phyloP scores from a whole-genome alignment of 2,888 invertebrate species.

The Herminia tarsipennalis region DNA sequence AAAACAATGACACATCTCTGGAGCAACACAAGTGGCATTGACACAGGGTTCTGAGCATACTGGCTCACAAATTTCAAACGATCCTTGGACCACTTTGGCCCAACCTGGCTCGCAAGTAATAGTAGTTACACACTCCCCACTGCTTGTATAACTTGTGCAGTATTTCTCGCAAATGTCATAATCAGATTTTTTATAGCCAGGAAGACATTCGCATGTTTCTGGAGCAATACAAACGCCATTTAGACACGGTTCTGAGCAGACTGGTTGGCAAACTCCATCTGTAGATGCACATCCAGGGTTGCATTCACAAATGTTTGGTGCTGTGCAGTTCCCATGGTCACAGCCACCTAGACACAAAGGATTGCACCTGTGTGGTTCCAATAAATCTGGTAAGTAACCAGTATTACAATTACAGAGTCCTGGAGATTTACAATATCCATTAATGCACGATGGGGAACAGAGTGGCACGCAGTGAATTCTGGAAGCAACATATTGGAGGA shows the following conservation, averaged over 20 bases:
- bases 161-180: too few species aligned
- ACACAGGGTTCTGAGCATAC: slow-evolving; percentile 13
- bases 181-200: slow-evolving; percentile 38
- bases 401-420: slow-evolving; percentile 29
- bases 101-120: too few species aligned
- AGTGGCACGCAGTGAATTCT: slow-evolving; percentile 1
- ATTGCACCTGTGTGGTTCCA: slow-evolving; percentile 20
- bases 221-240: slow-evolving; percentile 80
- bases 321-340: slow-evolving; percentile 46
- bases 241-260: slow-evolving; percentile 68
- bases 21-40: neutral
- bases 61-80: slow-evolving; percentile 51
- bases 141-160: too few species aligned
- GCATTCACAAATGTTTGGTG: too few species aligned
- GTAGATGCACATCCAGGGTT: too few species aligned
- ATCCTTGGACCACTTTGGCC: too few species aligned
- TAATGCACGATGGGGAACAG: slow-evolving; percentile 36
- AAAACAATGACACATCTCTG: neutral
- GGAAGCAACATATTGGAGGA: too few species aligned
- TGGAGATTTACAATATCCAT: slow-evolving; percentile 47
- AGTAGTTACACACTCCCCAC: too few species aligned
- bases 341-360: slow-evolving; percentile 37
- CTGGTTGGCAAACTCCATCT: too few species aligned
- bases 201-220: slow-evolving; percentile 72
- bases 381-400: slow-evolving; percentile 16